Evolutionary conservation across 2,888 invertebrate species (phyloP).

Genomic region (Cynaeus angustus): DNA sequence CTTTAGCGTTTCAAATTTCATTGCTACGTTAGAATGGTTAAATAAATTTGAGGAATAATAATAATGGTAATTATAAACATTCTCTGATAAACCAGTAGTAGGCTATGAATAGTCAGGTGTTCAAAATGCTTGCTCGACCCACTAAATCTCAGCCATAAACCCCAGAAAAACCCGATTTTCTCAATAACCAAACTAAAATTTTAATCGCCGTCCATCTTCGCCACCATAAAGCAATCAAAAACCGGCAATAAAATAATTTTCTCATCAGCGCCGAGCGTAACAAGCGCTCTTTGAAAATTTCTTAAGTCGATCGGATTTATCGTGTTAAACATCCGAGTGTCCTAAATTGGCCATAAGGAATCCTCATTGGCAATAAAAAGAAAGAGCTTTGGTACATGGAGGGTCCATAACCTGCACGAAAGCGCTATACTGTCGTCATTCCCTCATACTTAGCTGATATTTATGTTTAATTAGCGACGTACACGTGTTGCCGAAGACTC

Average conservation of each 20-base stretch:
- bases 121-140: too few relatives aligned
- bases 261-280: conserved; percentile 8
- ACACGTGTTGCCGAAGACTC: conserved; percentile 37
- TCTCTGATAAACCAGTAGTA: too few relatives aligned
- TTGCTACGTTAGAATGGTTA: too few relatives aligned
- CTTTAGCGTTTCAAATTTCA: too few relatives aligned
- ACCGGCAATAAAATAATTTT: conserved; percentile 31
- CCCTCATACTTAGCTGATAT: conserved; percentile 52
- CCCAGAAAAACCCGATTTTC: too few relatives aligned
- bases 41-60: too few relatives aligned
- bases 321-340: conserved; percentile 35
- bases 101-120: too few relatives aligned
- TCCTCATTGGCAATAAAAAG: conserved; percentile 54
- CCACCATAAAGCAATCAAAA: conserved; percentile 33
- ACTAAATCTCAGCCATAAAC: too few relatives aligned
- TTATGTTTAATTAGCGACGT: conserved; percentile 45
- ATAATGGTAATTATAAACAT: too few relatives aligned
- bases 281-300: conserved; percentile 21
- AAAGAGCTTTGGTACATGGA: conserved; percentile 48
- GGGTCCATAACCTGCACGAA: conserved; percentile 58
- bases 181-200: background rate
- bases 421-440: conserved; percentile 56
- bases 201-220: conserved; percentile 6
- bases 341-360: conserved; percentile 56
- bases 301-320: conserved; percentile 30